A percentile compares a stretch with the other conserved stretches of the same genome.
Evolutionary conservation across 2,797 vertebrate genomes (phyloP).

Genomic region (Sebastes steindachneri): DNA sequence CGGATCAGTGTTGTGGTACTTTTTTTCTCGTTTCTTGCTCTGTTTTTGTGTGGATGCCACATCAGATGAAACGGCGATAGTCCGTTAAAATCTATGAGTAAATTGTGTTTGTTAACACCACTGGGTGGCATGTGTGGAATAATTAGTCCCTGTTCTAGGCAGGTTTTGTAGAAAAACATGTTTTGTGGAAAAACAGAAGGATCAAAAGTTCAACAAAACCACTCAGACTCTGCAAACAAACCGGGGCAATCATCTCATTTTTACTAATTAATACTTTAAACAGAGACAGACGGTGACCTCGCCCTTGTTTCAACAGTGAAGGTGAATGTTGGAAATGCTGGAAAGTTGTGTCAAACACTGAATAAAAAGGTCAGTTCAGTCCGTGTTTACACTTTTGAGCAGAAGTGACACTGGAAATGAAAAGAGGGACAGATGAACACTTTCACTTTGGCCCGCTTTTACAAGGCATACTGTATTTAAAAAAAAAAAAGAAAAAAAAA

Average conservation of each 20-base stretch:
- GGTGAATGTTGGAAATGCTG: background rate
- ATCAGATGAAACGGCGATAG: background rate
- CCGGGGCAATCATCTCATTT: background rate
- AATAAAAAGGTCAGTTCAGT: background rate
- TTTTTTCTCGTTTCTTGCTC: background rate
- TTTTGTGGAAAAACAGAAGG: background rate
- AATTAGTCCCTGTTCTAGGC: background rate
- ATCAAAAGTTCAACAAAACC: background rate
- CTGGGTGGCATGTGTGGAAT: background rate
- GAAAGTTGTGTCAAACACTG: background rate
- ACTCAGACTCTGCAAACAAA: background rate
- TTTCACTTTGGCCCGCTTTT: background rate
- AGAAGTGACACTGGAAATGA: background rate
- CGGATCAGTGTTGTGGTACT: background rate
- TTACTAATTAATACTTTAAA: background rate
- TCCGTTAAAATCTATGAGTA: background rate
- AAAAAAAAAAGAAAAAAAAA: rapidly evolving
- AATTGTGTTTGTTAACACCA: background rate
- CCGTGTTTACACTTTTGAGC: background rate
- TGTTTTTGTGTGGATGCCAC: background rate
- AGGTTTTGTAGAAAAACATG: background rate
- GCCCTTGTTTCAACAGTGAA: background rate
- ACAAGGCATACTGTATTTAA: background rate
- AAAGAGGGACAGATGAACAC: background rate
- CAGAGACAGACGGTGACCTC: background rate